Base-by-base conservation (phyloP, 2,797 vertebrate species). In the Harpagifer antarcticus region DNA sequence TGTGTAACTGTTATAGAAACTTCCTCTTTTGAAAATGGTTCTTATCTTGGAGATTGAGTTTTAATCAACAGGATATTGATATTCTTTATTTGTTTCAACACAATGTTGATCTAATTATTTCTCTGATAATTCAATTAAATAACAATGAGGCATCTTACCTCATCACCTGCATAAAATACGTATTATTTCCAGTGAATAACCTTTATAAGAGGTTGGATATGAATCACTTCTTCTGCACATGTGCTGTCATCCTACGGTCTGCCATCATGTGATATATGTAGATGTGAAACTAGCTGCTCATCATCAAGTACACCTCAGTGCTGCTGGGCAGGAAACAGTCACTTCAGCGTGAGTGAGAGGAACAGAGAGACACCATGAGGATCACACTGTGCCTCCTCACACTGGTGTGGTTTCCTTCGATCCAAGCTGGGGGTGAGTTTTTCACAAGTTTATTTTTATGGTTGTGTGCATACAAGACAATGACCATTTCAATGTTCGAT, bases 241-340 rank as follows among this genome's bases (percentile, higher is more conserved):
- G 14, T 27, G 20, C 3, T 1, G 0, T 13, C 6, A 12, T 5
- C 48, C 11, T 3, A 16, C 0, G 0, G 15, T n/a, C 31, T 0
- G 9, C 11, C 17, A 48, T 4, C 2, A 23, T 1, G 70, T 70
- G 69, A 70, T 9, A 1, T 0, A 19, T 55, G 54, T 0, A 56
- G 65, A 88, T 83, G 69, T 89, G 80, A 85, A 89, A 87, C 82
- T 73, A 2, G 0, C 2, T 1, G 1, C 1, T 61, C 2, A 0
- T 0, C 52, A 57, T 42, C 7, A 17, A 13, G 44, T 9, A n/a
- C 61, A 61, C 23, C 17, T 66, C 23, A 40, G 33, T 37, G 8
- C 33, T 37, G 8, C 33, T 9, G 33, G 3, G 1, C 20, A 12
- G 5, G 16, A 14, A 5, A 0, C 3, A 3, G 5, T 20, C 2